Base-by-base conservation (phyloP, 1,140 invertebrate species). In the Trachelipus rathkii region DNA sequence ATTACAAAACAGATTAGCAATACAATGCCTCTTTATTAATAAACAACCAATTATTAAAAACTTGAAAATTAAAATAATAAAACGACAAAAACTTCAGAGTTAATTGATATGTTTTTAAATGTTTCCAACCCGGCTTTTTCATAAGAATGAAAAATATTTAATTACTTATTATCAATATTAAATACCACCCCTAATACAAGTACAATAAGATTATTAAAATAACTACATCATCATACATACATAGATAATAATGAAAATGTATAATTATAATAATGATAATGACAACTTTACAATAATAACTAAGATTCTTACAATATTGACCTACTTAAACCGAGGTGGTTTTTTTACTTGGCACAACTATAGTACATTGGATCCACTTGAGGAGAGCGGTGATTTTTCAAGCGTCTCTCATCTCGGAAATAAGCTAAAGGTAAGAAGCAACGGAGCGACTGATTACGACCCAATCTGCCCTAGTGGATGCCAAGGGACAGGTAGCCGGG, bases 131-230 rank as follows among this genome's bases (percentile, higher is more conserved):
- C 50, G 50, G 50, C 50, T 60, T 15, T 60, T 60, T 60, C 33
- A 33, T 33, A 33, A 33, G 6, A 33, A 33, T 33, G 33, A 33
- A 33, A 33, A 33, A n/a, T n/a, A n/a, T n/a, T n/a, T 33, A 33
- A 3, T 33, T 33, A 33, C 33, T 33, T 60, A 15, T 60, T 60
- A 15, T 15, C 19, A 60, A 19, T 60, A 60, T 15, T 60, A 60
- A n/a, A 60, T 8, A 60, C 50, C 50, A 60, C 50, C 50, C 50
- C 50, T 60, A 60, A 60, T 60, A 60, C 50, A 60, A 60, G 1
- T 60, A 60, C 50, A 60, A 60, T 60, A 60, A 19, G 50, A 60
- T 60, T 60, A 60, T 60, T 60, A 60, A 60, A 60, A 60, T 60
- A 60, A 60, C 50, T 60, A 60, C 50, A 60, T 15, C 50, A 60